Base-by-base conservation (phyloP, 35 echinoderm and acorn worm genomes). In the Stichopus chloronotus region DNA sequence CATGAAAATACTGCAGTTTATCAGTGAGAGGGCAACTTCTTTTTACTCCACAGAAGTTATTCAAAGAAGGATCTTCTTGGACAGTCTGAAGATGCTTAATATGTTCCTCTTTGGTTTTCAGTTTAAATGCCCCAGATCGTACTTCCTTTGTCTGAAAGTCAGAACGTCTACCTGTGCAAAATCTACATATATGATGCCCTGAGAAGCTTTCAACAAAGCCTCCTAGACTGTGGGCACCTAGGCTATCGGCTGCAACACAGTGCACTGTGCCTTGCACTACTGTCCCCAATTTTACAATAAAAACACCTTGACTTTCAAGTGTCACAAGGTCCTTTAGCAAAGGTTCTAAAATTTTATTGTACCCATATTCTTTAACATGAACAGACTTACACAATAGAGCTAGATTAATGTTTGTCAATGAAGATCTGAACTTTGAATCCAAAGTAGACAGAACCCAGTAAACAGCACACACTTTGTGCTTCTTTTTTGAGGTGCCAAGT, bases 141-240 rank as follows among this genome's bases (percentile, higher is more conserved):
- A n/a, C n/a, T n/a, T n/a, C n/a, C n/a, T n/a, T n/a, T n/a, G 16
- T 91, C 56, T 92, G 88, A 92, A 94, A 84, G 5, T 94, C 88
- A 21, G 1, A 80, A 52, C 77, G 55, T 84, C 25, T 78, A 86
- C 88, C 88, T 25, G 94, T 87, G 72, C 94, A 95, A 60, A 83
- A 76, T 92, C 80, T 85, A 86, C 94, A 95, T 13, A 92, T 63
- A 87, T 92, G 81, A 58, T 86, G 58, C 52, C 78, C 94, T 21
- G 79, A 55, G 69, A 95, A 95, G 58, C 84, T 95, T 55, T 92
- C 94, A 5, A 95, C n/a, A 87, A 92, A 95, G n/a, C 94, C 94
- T 52, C 72, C 81, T 7, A 87, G 11, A 3, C 91, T 25, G 90
- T 95, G 91, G 59, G 91, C 83, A 93, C 82, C 91, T 16, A 95